phyloP scores from a whole-genome alignment of 2,888 invertebrate genomes.

The Hirtodrosophila duncani region DNA sequence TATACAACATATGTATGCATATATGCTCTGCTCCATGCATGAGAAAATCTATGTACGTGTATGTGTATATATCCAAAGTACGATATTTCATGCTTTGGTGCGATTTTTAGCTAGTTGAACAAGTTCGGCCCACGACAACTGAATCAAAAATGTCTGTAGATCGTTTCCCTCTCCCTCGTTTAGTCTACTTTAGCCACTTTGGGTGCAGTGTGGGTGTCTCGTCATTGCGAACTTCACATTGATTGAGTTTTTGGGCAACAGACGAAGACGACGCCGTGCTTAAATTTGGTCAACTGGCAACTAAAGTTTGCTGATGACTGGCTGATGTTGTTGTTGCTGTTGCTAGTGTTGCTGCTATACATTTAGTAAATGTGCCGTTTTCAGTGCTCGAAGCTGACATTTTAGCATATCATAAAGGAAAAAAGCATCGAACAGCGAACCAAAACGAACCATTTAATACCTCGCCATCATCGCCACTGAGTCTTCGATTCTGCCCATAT shows the following conservation, averaged over 20 bases:
- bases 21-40: constrained; percentile 18
- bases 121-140: constrained; percentile 64
- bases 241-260: constrained; percentile 53
- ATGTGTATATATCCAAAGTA: constrained; percentile 28
- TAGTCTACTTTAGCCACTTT: constrained; percentile 36
- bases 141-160: constrained; percentile 47
- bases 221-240: constrained; percentile 29
- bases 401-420: constrained; percentile 38
- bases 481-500: constrained; percentile 56
- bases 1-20: not conserved
- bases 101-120: constrained; percentile 64
- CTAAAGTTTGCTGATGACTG: constrained; percentile 16
- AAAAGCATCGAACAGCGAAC: constrained; percentile 8
- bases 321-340: constrained; percentile 16
- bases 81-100: constrained; percentile 60
- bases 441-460: constrained; percentile 32
- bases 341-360: constrained; percentile 26
- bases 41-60: constrained; percentile 7
- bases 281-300: constrained; percentile 55
- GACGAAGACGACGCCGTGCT: too few species aligned
- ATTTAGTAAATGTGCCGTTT: constrained; percentile 39
- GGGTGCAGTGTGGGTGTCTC: constrained; percentile 50
- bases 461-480: constrained; percentile 30
- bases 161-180: not conserved
- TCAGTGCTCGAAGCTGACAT: constrained; percentile 20